These are phyloP conservation scores for Burhinus oedicnemus DNA, from an alignment of 2,113 vertebrate genomes.

Conservation along the genomic window DNA sequence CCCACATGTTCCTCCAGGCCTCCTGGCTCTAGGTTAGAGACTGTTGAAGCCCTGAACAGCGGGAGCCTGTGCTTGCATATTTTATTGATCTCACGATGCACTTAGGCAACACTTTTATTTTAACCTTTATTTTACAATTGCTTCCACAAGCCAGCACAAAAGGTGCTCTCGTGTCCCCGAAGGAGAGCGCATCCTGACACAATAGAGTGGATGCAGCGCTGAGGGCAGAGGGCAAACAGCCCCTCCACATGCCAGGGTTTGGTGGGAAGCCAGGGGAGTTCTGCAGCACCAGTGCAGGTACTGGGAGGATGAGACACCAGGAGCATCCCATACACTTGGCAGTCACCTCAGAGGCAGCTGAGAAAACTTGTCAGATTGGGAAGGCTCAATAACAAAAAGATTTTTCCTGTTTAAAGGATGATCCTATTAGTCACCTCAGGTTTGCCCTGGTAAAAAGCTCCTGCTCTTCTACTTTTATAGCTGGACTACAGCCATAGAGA, in stretches of 20 bases:
- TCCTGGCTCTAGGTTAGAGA: background rate
- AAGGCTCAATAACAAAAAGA: background rate
- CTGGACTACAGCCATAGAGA: background rate
- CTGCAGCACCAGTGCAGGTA: background rate
- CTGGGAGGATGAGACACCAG: background rate
- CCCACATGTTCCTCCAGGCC: background rate
- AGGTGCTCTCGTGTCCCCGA: background rate
- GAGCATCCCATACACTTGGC: background rate
- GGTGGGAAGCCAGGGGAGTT: background rate
- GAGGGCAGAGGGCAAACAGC: background rate
- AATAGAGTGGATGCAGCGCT: background rate
- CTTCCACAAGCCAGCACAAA: background rate
- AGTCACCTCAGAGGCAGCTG: background rate
- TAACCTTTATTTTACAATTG: background rate
- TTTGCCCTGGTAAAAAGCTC: background rate
- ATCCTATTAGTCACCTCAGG: background rate
- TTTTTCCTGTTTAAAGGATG: background rate
- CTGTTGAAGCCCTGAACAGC: background rate
- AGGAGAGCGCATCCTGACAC: background rate
- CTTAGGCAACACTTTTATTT: background rate
- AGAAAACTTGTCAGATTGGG: background rate
- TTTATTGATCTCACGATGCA: constrained; percentile 1
- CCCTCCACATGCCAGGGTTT: background rate
- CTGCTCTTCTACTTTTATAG: background rate
- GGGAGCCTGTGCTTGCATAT: background rate